Evolutionary conservation across 2,113 vertebrate species (phyloP).

Genomic region (Strix uralensis): DNA sequence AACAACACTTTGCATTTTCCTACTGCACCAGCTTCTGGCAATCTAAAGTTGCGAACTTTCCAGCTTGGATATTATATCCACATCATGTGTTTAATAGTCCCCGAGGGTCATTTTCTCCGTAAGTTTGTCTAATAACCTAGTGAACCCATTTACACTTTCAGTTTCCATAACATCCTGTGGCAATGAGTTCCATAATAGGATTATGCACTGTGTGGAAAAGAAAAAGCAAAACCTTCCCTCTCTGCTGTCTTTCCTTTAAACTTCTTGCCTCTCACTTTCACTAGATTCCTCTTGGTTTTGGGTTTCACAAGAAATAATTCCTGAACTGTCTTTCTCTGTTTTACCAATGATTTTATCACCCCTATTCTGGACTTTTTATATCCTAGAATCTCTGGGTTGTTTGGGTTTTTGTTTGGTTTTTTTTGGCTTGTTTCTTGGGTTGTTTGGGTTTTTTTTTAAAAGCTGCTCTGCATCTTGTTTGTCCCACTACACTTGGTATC

Average conservation of each 20-base stretch:
- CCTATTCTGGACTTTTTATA: background rate
- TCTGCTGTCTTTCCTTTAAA: background rate
- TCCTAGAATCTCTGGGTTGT: background rate
- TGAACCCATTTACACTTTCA: background rate
- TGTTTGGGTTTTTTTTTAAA: background rate
- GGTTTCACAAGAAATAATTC: background rate
- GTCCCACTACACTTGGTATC: background rate
- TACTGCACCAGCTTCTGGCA: background rate
- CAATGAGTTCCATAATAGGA: background rate
- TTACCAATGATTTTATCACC: background rate
- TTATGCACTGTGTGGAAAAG: background rate
- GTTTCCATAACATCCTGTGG: background rate
- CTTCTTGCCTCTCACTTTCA: background rate
- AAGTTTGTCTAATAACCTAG: background rate
- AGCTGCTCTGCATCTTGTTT: background rate
- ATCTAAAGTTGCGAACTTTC: background rate
- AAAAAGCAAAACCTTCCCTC: background rate
- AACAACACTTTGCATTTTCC: background rate
- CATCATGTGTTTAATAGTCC: background rate
- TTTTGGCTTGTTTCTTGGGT: background rate
- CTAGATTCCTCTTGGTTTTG: background rate
- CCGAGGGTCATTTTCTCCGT: background rate
- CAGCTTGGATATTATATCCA: background rate
- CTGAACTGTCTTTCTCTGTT: background rate
- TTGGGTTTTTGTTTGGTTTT: background rate